Evolutionary conservation across 2,113 vertebrate species (phyloP).

Genomic region (Psephotus haematonotus): DNA sequence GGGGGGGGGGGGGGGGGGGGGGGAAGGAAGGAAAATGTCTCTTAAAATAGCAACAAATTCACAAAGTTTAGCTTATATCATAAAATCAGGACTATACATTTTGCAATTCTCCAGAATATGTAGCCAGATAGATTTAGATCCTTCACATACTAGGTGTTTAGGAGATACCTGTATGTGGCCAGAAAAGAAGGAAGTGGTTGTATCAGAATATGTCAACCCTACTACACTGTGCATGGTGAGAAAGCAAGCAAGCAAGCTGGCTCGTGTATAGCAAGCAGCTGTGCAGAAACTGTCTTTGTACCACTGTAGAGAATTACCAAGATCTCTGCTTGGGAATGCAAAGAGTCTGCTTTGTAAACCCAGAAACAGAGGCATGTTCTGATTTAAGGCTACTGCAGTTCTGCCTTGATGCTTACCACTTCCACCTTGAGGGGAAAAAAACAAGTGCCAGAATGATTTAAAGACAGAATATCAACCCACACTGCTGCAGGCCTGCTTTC

Average conservation of each 20-base stretch:
- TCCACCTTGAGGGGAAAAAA: slow-evolving; percentile 70
- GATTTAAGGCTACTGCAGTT: slow-evolving; percentile 64
- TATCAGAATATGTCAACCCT: not conserved
- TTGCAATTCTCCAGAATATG: not conserved
- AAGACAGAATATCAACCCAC: slow-evolving; percentile 70
- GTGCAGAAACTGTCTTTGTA: slow-evolving; percentile 25
- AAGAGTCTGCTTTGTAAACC: slow-evolving; percentile 51
- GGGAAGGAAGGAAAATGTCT: not conserved
- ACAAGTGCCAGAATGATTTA: slow-evolving; percentile 72
- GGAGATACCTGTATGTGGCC: not conserved
- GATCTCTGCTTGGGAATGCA: slow-evolving; percentile 35
- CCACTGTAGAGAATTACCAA: not conserved
- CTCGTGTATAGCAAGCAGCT: not conserved
- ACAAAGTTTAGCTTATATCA: not conserved
- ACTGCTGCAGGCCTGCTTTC: slow-evolving; percentile 65
- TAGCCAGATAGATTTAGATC: fast-evolving
- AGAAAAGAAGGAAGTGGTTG: not conserved
- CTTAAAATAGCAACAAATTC: not conserved
- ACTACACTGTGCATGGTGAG: not conserved
- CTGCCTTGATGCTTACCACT: slow-evolving; percentile 53
- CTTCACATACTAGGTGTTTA: not conserved
- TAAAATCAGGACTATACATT: not conserved
- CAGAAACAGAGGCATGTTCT: slow-evolving; percentile 32
- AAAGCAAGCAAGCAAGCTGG: not conserved
- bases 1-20: no score